Evolutionary conservation across 2,797 vertebrate genomes (phyloP).

Genomic region (Borostomias antarcticus): DNA sequence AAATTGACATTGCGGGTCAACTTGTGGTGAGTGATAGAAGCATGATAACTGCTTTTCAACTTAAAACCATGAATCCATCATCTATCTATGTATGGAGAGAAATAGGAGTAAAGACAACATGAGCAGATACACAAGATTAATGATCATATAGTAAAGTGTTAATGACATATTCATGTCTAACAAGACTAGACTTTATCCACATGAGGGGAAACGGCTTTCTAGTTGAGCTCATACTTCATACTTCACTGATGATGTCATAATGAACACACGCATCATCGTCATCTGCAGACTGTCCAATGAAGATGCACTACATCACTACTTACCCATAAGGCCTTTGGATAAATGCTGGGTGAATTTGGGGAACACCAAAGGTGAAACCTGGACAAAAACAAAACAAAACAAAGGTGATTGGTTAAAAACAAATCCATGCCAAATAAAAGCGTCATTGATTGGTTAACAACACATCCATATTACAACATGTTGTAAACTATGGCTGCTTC

Average conservation of each 20-base stretch:
- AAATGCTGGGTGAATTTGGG: slow-evolving; percentile 97
- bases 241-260: not conserved
- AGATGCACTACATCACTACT: slow-evolving; percentile 67
- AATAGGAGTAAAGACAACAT: slow-evolving; percentile 24
- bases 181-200: not conserved
- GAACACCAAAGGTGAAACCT: slow-evolving; percentile 99
- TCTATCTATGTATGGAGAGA: slow-evolving; percentile 28
- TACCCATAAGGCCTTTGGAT: slow-evolving; percentile 99
- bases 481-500: too few species aligned
- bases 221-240: not conserved
- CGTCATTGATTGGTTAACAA: too few species aligned
- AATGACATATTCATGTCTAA: not conserved
- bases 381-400: slow-evolving; percentile 47
- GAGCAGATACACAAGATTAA: slow-evolving; percentile 11
- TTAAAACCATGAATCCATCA: slow-evolving; percentile 39
- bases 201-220: not conserved
- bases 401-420: too few species aligned
- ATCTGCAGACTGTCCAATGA: slow-evolving; percentile 4
- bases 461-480: too few species aligned
- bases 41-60: slow-evolving; percentile 29
- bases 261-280: not conserved
- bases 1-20: slow-evolving; percentile 44
- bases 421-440: too few species aligned
- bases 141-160: slow-evolving; percentile 15
- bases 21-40: slow-evolving; percentile 30